phyloP scores from a whole-genome alignment of 2,113 vertebrate genomes.

The Rhabdomys dilectus region DNA sequence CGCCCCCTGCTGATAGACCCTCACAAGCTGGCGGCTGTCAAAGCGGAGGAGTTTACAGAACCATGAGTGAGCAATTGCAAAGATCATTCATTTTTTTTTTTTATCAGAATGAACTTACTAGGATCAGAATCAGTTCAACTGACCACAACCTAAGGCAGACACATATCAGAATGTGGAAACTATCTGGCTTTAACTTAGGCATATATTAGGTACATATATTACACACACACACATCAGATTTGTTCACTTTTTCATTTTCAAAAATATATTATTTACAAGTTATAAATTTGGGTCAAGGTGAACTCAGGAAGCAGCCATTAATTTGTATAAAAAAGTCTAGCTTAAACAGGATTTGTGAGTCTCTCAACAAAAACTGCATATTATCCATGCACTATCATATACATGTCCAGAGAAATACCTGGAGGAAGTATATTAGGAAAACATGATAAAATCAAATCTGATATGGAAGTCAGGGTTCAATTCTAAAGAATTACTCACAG shows the following conservation, averaged over 20 bases:
- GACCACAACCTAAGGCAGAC: background rate
- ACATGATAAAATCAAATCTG: background rate
- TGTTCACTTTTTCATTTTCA: background rate
- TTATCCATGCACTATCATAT: conserved; percentile 10
- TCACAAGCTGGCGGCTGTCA: background rate
- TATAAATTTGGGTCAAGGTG: background rate
- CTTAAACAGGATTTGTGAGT: background rate
- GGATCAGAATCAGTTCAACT: background rate
- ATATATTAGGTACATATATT: background rate
- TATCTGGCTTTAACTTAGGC: background rate
- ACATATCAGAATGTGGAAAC: background rate
- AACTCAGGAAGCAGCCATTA: conserved; percentile 35
- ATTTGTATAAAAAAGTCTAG: conserved; percentile 16
- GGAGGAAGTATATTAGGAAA: background rate
- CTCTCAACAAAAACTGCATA: background rate
- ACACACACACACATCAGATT: background rate
- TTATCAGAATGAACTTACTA: background rate
- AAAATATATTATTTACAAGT: conserved; percentile 23
- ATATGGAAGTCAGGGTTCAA: conserved; percentile 46
- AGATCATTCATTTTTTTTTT: background rate
- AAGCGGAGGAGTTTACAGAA: background rate
- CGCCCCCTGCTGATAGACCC: background rate
- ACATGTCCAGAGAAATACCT: conserved; percentile 36
- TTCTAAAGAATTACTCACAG: conserved; percentile 53
- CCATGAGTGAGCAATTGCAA: background rate